Evolutionary conservation across 2,113 vertebrate species (phyloP).

Genomic region (Plestiodon gilberti): DNA sequence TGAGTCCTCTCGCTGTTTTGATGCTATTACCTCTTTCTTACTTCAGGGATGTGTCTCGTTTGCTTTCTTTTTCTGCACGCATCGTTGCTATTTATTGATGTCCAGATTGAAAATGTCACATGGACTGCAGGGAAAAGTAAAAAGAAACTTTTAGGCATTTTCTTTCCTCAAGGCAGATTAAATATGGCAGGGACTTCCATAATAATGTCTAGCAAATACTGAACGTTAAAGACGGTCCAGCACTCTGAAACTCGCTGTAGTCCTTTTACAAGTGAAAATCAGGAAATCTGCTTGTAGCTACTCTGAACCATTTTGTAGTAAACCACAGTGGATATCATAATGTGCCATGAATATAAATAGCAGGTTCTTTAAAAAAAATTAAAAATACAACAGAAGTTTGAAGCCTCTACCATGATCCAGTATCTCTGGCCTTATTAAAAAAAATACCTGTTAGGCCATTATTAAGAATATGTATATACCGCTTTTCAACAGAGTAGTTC

Average conservation of each 20-base stretch:
- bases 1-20: slow-evolving; percentile 59
- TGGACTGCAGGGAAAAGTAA: slow-evolving; percentile 33
- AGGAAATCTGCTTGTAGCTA: neutral
- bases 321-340: neutral
- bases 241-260: neutral
- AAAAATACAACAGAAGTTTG: neutral
- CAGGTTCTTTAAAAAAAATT: neutral
- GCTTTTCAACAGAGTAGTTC: too few species aligned
- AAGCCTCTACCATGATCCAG: neutral
- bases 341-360: neutral
- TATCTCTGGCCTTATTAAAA: neutral
- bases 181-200: slow-evolving; percentile 28
- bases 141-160: slow-evolving; percentile 26
- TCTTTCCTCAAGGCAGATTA: slow-evolving; percentile 35
- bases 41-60: slow-evolving; percentile 38
- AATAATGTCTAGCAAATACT: slow-evolving; percentile 36
- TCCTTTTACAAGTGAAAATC: neutral
- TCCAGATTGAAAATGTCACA: slow-evolving; percentile 23
- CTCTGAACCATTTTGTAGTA: neutral
- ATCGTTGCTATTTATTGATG: slow-evolving; percentile 46
- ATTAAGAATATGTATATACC: too few species aligned
- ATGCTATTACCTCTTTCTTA: slow-evolving; percentile 30
- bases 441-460: neutral
- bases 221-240: slow-evolving; percentile 39
- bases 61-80: slow-evolving; percentile 19